Evolutionary conservation across 1,140 invertebrate species (phyloP), one percentile per base, ranked within the genome.

Genomic region (Leptinotarsa defecta): DNA sequence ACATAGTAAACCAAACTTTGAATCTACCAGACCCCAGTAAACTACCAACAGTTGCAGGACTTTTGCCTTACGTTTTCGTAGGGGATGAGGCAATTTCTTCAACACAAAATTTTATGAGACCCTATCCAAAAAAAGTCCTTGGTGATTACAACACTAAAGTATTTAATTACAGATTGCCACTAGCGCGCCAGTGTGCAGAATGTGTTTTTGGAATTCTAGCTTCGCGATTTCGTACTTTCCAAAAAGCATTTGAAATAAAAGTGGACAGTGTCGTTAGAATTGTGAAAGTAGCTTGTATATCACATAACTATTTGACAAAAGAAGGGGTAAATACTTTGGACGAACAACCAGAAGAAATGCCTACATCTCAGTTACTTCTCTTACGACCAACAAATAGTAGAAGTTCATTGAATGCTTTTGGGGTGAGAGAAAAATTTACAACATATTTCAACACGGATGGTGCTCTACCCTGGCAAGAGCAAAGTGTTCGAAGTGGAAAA

Each of bases 181-280:
- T n/a, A 17, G 68, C 15, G n/a, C 34, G 43, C 5, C 34, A 48
- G 43, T 15, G 11, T 48, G 68, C 20, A 19, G 48, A 76, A 74
- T 70, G 68, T 48, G 43, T 48, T 22, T 70, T 70, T 48, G 68
- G 15, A 3, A 69, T 68, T 71, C 63, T 67, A 68, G 68, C 68
- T 69, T 73, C 52, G 4, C 43, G 62, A 68, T 76, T 74, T 52
- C 52, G 74, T 61, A 79, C 84, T 52, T 84, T 81, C 73, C 71
- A 64, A 78, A 82, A 74, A 80, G 77, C 79, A 20, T 84, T 85
- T 74, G 82, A 85, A 83, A 81, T 78, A 74, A 84, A 80, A 81
- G 76, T 84, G 13, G 79, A 81, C 65, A 82, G 65, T 64, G 81
- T 83, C 61, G 79, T 77, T 15, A 75, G 81, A 71, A 74, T 83